Base-by-base conservation (phyloP, 2,797 vertebrate genomes). In the Siniperca undulata region DNA sequence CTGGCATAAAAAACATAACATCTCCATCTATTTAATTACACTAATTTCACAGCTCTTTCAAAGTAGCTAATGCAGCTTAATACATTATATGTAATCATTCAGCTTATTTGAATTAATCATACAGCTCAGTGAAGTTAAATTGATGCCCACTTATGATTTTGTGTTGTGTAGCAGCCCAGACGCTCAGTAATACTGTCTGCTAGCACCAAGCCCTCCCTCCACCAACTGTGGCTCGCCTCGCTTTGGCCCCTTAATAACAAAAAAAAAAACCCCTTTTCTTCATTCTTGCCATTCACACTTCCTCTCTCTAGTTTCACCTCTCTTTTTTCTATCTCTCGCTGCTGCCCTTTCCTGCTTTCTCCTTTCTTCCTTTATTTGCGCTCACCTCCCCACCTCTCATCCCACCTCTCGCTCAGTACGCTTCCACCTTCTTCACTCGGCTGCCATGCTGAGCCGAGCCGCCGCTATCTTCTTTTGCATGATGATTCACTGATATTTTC, bases 401-500 rank as follows among this genome's bases (percentile, higher is more conserved):
- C 61, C 78, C 50, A 46, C 70, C 76, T 56, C 58, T 87, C 65
- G 60, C 55, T 73, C 61, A 7, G 4, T 34, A 59, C 5, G 10
- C 58, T 69, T 76, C 70, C 75, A 24, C 46, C 55, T 46, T 58
- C 76, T 65, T 62, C 59, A 19, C 34, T 65, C 7, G 2, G 76
- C 46, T 38, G 55, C 77, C 86, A 79, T 27, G 67, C 74, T 88
- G 78, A 69, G 80, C 67, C 24, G 30, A 78, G 70, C 50, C 3
- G 16, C n/a, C 8, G 22, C 78, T 66, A 74, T 81, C 86, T 69
- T 70, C 77, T 76, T 79, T 89, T 88, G 72, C 85, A 83, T 62
- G 70, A 77, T 72, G 67, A 64, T 69, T 85, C 36, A 42, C 68
- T 66, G 82, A 86, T 90, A 42, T 74, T 88, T 84, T 79, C 69